These are phyloP conservation scores for Halyomorpha halys DNA, from an alignment of 1,140 invertebrate species.

Conservation along the genomic window DNA sequence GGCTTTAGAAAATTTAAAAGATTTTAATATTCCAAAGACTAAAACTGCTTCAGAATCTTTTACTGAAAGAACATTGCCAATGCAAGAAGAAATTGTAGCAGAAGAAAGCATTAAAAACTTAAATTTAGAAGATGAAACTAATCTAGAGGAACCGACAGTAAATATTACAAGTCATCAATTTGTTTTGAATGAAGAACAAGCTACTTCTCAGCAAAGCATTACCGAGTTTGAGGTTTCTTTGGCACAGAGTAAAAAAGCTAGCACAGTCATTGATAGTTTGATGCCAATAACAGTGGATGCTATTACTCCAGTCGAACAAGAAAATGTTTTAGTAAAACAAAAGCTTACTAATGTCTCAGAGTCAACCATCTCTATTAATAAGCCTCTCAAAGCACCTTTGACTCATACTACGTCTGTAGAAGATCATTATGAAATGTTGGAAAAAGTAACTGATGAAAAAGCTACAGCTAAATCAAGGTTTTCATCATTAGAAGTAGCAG, in stretches of 20 bases:
- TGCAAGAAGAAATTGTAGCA: constrained; percentile 22
- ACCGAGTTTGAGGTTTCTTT: neutral
- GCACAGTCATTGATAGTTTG: constrained; percentile 1
- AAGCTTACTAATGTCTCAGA: neutral
- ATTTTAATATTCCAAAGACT: neutral
- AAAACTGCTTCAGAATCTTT: neutral
- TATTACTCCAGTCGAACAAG: constrained; percentile 17
- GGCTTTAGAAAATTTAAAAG: constrained; percentile 4
- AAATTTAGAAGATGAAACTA: neutral
- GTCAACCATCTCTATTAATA: neutral
- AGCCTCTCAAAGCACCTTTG: constrained; percentile 20
- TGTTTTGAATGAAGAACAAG: constrained; percentile 20
- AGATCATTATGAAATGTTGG: constrained; percentile 14
- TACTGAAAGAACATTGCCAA: neutral
- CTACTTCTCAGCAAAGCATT: constrained; percentile 18
- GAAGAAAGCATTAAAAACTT: constrained; percentile 23
- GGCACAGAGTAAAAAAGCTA: constrained; percentile 9
- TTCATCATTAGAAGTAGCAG: constrained; percentile 25
- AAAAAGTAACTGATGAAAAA: constrained; percentile 16
- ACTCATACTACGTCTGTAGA: constrained; percentile 15
- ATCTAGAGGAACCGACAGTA: constrained; percentile 18
- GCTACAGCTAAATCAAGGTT: constrained; percentile 20
- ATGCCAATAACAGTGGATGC: constrained; percentile 13
- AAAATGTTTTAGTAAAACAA: neutral
- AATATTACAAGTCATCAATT: constrained; percentile 21